A percentile compares a stretch with the other conserved stretches of the same genome.
Conservation (phyloP, 2,888 invertebrate species). For the Micropterix aruncella region DNA sequence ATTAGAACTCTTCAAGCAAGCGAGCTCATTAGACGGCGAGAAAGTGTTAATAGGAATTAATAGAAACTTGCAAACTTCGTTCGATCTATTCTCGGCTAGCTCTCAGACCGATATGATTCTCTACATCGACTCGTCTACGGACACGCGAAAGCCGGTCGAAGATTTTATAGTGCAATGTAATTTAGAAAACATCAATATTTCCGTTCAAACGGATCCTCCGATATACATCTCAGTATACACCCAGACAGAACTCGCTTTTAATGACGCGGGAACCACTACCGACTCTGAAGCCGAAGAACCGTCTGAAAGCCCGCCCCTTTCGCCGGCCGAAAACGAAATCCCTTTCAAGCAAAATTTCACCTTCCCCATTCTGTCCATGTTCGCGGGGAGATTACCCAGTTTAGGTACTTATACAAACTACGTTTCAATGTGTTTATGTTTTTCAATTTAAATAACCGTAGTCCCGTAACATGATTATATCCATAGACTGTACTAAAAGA, state of each 20-base stretch:
- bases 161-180: constrained; percentile 27
- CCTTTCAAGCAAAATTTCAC: constrained; percentile 15
- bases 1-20: constrained; percentile 26
- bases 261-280: not conserved
- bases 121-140: constrained; percentile 26
- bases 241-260: not conserved
- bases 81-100: constrained; percentile 25
- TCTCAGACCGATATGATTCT: constrained; percentile 30
- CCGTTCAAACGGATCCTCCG: constrained; percentile 24
- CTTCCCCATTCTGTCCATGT: constrained; percentile 29
- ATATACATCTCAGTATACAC: not conserved
- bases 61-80: constrained; percentile 25
- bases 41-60: constrained; percentile 27
- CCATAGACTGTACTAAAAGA: no score
- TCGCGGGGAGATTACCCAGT: constrained; percentile 33
- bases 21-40: constrained; percentile 25
- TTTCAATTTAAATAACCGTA: no score
- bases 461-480: no score
- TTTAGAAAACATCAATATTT: constrained; percentile 24
- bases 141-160: constrained; percentile 27
- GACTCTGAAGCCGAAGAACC: constrained; percentile 17
- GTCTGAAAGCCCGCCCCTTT: constrained; percentile 35
- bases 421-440: not conserved
- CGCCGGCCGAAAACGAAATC: constrained; percentile 22
- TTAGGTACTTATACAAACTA: constrained; percentile 29